Conservation (phyloP, 2,888 invertebrate species). For the Caenorhabditis sp. region DNA sequence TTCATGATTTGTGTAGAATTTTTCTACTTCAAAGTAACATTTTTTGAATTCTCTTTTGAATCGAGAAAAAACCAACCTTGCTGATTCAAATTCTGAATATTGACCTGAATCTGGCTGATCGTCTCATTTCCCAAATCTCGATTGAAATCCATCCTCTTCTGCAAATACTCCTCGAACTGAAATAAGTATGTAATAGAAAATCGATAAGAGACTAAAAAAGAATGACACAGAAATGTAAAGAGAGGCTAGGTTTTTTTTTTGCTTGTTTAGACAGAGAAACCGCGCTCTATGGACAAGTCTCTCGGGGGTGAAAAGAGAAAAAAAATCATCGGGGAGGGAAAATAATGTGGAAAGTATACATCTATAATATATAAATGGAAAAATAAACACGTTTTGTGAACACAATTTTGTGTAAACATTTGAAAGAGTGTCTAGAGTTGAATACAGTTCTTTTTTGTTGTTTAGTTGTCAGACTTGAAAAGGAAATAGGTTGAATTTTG, state of each 20-base stretch:
- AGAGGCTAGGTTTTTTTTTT: not conserved
- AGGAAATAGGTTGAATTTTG: no score
- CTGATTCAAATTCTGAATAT: slow-evolving; percentile 52
- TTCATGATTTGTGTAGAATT: no score
- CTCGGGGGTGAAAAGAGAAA: not conserved
- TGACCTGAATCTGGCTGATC: slow-evolving; percentile 45
- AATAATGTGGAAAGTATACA: not conserved
- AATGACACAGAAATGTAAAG: slow-evolving; percentile 6
- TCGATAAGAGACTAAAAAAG: slow-evolving; percentile 5
- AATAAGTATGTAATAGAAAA: slow-evolving; percentile 16
- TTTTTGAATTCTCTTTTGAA: slow-evolving; percentile 1
- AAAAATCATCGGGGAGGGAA: not conserved
- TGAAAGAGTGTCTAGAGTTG: no score
- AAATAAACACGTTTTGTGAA: slow-evolving; percentile 7
- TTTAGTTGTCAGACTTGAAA: no score
- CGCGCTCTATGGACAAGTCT: slow-evolving; percentile 12
- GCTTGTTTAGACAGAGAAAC: not conserved
- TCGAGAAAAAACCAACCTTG: slow-evolving; percentile 37
- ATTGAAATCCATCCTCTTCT: slow-evolving; percentile 54
- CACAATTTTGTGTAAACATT: slow-evolving; percentile 1
- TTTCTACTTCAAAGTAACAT: not conserved
- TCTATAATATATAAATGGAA: not conserved
- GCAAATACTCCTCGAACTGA: slow-evolving; percentile 29
- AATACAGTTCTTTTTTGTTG: no score
- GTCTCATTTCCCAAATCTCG: slow-evolving; percentile 47